Conservation (phyloP, 2,888 invertebrate genomes). For the Drosophila subquinaria region DNA sequence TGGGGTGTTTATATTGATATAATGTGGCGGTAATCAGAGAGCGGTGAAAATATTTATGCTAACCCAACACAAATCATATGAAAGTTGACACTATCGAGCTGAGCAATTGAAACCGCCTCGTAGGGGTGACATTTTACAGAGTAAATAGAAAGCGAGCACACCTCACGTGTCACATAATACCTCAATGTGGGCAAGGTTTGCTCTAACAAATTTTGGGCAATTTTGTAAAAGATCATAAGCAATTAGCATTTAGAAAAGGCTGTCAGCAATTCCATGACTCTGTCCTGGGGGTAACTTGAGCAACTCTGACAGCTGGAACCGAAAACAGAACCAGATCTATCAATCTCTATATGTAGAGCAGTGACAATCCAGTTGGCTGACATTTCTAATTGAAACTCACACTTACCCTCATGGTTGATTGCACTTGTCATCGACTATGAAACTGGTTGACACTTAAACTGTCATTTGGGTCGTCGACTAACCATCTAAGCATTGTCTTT, state of each 20-base stretch:
- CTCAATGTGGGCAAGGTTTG: slow-evolving; percentile 62
- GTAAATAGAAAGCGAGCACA: slow-evolving; percentile 27
- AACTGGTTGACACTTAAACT: slow-evolving; percentile 78
- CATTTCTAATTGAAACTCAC: slow-evolving; percentile 71
- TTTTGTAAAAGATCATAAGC: slow-evolving; percentile 70
- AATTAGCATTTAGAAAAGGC: slow-evolving; percentile 63
- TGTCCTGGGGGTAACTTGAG: slow-evolving; percentile 53
- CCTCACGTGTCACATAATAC: slow-evolving; percentile 61
- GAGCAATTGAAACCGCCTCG: slow-evolving; percentile 47
- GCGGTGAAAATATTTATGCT: slow-evolving; percentile 58
- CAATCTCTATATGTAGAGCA: slow-evolving; percentile 31
- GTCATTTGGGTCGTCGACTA: slow-evolving; percentile 59
- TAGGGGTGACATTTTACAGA: slow-evolving; percentile 38
- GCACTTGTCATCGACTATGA: slow-evolving; percentile 69
- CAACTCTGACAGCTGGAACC: slow-evolving; percentile 57
- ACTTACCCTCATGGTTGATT: slow-evolving; percentile 66
- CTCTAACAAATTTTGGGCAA: slow-evolving; percentile 43
- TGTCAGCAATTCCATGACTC: slow-evolving; percentile 22
- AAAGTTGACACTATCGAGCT: slow-evolving; percentile 74
- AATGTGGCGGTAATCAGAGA: slow-evolving; percentile 71
- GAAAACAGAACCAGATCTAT: slow-evolving; percentile 39
- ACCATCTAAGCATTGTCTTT: slow-evolving; percentile 35
- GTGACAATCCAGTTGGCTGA: slow-evolving; percentile 36
- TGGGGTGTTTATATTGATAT: slow-evolving; percentile 71
- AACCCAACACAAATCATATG: slow-evolving; percentile 69